These are phyloP conservation scores for Pavo muticus DNA, from an alignment of 2,113 vertebrate genomes.

Conservation along the genomic window DNA sequence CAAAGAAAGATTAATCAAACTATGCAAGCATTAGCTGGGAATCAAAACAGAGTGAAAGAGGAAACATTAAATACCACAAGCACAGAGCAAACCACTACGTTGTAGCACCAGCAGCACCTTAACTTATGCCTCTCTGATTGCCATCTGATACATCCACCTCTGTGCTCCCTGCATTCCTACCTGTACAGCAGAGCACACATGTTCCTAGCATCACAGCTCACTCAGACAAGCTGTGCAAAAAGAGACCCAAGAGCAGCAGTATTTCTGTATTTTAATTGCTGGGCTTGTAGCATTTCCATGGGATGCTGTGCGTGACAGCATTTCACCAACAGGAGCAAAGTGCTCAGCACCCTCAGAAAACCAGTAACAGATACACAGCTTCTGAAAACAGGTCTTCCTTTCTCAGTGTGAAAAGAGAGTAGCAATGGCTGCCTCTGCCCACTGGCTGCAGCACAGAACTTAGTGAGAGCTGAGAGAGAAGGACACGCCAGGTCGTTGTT, in stretches of 20 bases:
- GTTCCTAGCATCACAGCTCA: not conserved
- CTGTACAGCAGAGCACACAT: not conserved
- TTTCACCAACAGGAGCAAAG: not conserved
- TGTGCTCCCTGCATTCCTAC: not conserved
- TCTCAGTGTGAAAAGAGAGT: not conserved
- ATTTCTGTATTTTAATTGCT: not conserved
- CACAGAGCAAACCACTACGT: not conserved
- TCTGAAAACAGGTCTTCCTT: not conserved
- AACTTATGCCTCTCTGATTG: not conserved
- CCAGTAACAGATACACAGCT: not conserved
- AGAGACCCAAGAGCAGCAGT: not conserved
- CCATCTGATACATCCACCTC: not conserved
- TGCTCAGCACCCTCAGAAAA: not conserved
- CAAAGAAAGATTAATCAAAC: constrained; percentile 87
- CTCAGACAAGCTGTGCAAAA: not conserved
- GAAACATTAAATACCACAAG: not conserved
- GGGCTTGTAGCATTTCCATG: not conserved
- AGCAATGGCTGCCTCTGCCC: not conserved
- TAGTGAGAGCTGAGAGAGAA: not conserved
- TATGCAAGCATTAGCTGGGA: constrained; percentile 87
- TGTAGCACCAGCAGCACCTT: not conserved
- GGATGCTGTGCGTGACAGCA: not conserved
- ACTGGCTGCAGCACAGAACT: not conserved
- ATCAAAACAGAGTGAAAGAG: constrained; percentile 49
- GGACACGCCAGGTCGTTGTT: not conserved